phyloP scores from a whole-genome alignment of 2,888 invertebrate genomes.

The Agonopterix subpropinquella region DNA sequence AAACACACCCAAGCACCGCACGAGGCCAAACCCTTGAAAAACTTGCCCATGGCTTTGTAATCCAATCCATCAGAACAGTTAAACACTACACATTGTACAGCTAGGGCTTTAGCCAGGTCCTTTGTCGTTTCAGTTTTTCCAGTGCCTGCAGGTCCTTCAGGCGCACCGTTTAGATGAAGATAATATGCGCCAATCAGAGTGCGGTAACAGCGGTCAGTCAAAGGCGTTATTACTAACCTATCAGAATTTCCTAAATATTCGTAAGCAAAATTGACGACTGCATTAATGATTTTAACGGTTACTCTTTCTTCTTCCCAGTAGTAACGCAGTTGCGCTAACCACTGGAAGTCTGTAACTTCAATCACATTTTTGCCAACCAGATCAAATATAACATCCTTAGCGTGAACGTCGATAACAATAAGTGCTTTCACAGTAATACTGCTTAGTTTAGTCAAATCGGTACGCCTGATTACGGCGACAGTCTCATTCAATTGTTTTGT shows the following conservation, averaged over 20 bases:
- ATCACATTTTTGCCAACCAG: slow-evolving; percentile 78
- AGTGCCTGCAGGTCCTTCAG: slow-evolving; percentile 90
- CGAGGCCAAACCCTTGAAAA: slow-evolving; percentile 88
- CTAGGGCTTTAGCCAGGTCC: slow-evolving; percentile 93
- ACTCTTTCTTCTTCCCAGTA: slow-evolving; percentile 85
- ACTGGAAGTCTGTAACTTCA: slow-evolving; percentile 87
- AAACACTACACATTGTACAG: slow-evolving; percentile 92
- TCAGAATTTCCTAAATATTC: slow-evolving; percentile 91
- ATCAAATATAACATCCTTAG: slow-evolving; percentile 86
- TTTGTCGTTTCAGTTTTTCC: slow-evolving; percentile 95
- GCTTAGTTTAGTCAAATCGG: slow-evolving; percentile 80
- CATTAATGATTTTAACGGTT: slow-evolving; percentile 85
- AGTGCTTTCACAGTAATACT: slow-evolving; percentile 88
- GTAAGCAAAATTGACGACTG: slow-evolving; percentile 85
- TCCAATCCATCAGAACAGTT: slow-evolving; percentile 92
- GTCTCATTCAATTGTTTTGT: slow-evolving; percentile 82
- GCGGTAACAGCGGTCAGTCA: slow-evolving; percentile 87
- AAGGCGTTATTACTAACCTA: slow-evolving; percentile 83
- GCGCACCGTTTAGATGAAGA: slow-evolving; percentile 89
- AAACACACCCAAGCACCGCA: slow-evolving; percentile 93
- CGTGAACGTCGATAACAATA: slow-evolving; percentile 90
- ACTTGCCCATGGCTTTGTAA: slow-evolving; percentile 91
- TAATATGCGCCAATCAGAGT: slow-evolving; percentile 90
- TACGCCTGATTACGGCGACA: slow-evolving; percentile 82
- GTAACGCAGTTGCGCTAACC: slow-evolving; percentile 88